Percentiles rank a stretch among this genome's conserved stretches.
These are phyloP conservation scores for Metalampra italica DNA, from an alignment of 2,888 invertebrate species.

Conservation along the genomic window DNA sequence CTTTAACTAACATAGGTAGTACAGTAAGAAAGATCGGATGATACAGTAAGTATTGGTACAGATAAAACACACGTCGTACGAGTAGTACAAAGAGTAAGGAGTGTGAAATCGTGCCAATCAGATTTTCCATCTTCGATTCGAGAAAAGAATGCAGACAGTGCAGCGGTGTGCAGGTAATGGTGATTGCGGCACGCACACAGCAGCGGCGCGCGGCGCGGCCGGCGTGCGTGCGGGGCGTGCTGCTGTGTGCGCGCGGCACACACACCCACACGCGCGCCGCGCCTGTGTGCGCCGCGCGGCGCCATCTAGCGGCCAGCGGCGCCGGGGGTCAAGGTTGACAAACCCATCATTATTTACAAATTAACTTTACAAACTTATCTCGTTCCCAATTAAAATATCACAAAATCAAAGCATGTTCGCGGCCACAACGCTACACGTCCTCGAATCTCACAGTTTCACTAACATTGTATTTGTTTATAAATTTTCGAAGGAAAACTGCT, in stretches of 20 bases:
- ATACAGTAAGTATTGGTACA: background rate
- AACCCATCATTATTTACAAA: conserved; percentile 65
- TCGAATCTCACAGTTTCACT: conserved; percentile 18
- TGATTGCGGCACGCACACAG: conserved; percentile 43
- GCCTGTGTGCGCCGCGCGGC: conserved; percentile 44
- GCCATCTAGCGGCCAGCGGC: conserved; percentile 64
- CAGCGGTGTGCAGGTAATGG: conserved; percentile 38
- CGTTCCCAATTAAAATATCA: conserved; percentile 19
- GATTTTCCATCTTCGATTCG: conserved; percentile 29
- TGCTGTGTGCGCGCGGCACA: conserved; percentile 51
- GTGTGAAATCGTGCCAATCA: conserved; percentile 40
- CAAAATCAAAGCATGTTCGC: conserved; percentile 13
- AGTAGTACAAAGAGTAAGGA: background rate
- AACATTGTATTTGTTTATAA: conserved; percentile 57
- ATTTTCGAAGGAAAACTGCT: conserved; percentile 51
- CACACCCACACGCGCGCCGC: conserved; percentile 24
- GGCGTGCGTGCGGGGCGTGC: conserved; percentile 11
- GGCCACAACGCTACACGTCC: conserved; percentile 16
- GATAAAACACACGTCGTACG: background rate
- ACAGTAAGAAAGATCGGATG: background rate
- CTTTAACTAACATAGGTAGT: background rate
- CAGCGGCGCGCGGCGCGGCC: conserved; percentile 14
- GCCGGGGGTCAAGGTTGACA: conserved; percentile 66
- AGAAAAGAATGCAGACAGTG: conserved; percentile 40
- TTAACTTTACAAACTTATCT: conserved; percentile 40